Conservation (phyloP, 2,113 vertebrate genomes). For the Rhinoderma darwinii region DNA sequence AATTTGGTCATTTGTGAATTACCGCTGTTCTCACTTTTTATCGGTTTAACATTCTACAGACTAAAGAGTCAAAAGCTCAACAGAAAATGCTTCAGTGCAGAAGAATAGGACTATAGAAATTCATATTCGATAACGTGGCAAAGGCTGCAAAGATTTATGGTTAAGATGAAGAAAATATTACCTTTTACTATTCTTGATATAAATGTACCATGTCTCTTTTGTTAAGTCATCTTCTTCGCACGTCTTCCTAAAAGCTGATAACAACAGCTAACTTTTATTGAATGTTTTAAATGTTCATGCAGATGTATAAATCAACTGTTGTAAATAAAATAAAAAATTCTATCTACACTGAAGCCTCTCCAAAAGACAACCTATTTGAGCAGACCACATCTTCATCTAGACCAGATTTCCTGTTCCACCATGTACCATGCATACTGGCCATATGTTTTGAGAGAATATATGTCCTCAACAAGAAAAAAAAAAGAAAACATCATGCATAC, state of each 20-base stretch:
- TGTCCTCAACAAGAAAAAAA: too few relatives aligned
- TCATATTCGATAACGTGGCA: conserved; percentile 33
- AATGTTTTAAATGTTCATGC: neutral
- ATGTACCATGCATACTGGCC: too few relatives aligned
- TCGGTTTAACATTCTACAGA: conserved; percentile 47
- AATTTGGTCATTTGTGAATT: conserved; percentile 55
- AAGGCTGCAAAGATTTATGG: conserved; percentile 24
- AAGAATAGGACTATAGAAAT: conserved; percentile 31
- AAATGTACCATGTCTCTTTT: conserved; percentile 20
- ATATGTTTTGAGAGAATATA: too few relatives aligned
- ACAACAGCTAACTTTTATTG: neutral
- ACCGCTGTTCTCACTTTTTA: conserved; percentile 36
- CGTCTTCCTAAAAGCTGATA: neutral
- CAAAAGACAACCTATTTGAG: too few relatives aligned
- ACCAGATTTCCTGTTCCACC: too few relatives aligned
- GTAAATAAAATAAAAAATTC: too few relatives aligned
- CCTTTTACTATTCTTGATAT: conserved; percentile 25
- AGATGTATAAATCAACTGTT: too few relatives aligned
- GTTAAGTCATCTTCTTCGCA: neutral
- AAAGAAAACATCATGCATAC: too few relatives aligned
- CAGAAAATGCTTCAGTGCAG: conserved; percentile 18
- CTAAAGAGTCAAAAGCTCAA: conserved; percentile 44
- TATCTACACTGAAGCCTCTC: too few relatives aligned
- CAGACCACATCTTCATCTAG: too few relatives aligned
- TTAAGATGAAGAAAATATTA: conserved; percentile 12